Conservation (phyloP, 2,113 vertebrate species). For the Pantherophis guttatus region DNA sequence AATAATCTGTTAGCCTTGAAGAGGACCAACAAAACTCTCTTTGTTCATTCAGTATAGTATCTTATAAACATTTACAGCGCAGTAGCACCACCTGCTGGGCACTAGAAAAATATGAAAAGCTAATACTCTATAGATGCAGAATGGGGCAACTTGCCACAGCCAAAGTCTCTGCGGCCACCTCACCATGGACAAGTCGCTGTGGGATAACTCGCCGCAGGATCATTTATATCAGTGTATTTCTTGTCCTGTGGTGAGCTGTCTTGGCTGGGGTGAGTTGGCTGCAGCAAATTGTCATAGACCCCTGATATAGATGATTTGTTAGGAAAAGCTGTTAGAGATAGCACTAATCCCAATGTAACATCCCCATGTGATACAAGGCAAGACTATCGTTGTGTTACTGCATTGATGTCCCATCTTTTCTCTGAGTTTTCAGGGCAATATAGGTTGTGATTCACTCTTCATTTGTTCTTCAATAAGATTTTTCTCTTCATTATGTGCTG, state of each 20-base stretch:
- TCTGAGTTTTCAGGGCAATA: not conserved
- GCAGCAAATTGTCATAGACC: not conserved
- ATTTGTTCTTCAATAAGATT: not conserved
- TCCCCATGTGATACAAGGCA: not conserved
- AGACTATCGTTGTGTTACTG: not conserved
- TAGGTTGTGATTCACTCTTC: not conserved
- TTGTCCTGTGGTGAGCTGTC: not conserved
- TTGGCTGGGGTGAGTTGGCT: not conserved
- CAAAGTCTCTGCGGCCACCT: not conserved
- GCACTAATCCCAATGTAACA: not conserved
- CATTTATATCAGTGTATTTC: not conserved
- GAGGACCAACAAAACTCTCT: not conserved
- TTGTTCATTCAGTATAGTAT: not conserved
- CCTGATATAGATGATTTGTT: not conserved
- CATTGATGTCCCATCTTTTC: not conserved
- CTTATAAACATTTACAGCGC: not conserved
- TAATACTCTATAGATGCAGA: not conserved
- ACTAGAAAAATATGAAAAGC: not conserved
- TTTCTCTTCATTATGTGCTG: not conserved
- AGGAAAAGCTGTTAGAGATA: not conserved
- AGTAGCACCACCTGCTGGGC: slow-evolving; percentile 8
- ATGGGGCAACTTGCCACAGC: not conserved
- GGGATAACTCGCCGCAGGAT: not conserved
- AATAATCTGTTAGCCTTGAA: not conserved
- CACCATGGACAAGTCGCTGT: not conserved